Base-by-base conservation (phyloP, 2,888 invertebrate species). In the Philhelius pedissequus region DNA sequence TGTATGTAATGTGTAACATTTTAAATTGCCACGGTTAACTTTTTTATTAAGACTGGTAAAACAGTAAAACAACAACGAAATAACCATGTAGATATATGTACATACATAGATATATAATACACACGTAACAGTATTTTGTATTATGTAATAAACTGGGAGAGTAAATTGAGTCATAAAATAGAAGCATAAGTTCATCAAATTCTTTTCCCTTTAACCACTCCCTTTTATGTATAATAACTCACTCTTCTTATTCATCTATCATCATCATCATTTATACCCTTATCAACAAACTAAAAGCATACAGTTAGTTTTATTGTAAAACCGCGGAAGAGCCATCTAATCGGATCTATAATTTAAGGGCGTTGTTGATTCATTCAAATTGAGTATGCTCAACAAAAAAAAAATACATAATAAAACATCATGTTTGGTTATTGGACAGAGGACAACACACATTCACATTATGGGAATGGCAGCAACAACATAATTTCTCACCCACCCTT, bases 281-380 rank as follows among this genome's bases (percentile, higher is more conserved):
- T 80, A 80, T 80, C 79, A 75, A 7, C 2, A 20, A 56, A 56
- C 8, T 54, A 30, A 7, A 32, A 11, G 13, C 68, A n/a, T 9
- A 60, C 66, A 74, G 40, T 74, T 50, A 60, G 27, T 52, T 38
- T 27, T 38, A 54, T 60, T 68, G 54, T 68, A 38, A 40, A 15
- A 60, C 38, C 27, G 40, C 40, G 15, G 25, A 25, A 60, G 56
- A 30, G 32, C 62, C 45, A 60, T 45, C 30, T 66, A 73, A 79
- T 60, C 68, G 54, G 60, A 69, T 62, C 68, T 74, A n/a, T n/a
- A 74, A 69, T 69, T 80, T 80, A 69, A 80, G 79, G 79, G 79
- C 79, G 79, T 80, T 80, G 79, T 80, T 80, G 74, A 54, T 74
- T 68, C 45, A 68, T 60, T 25, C 45, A 22, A 48, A 45, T 15